Conservation (phyloP, 2,113 vertebrate genomes). For the Pelecanoides urinatrix region DNA sequence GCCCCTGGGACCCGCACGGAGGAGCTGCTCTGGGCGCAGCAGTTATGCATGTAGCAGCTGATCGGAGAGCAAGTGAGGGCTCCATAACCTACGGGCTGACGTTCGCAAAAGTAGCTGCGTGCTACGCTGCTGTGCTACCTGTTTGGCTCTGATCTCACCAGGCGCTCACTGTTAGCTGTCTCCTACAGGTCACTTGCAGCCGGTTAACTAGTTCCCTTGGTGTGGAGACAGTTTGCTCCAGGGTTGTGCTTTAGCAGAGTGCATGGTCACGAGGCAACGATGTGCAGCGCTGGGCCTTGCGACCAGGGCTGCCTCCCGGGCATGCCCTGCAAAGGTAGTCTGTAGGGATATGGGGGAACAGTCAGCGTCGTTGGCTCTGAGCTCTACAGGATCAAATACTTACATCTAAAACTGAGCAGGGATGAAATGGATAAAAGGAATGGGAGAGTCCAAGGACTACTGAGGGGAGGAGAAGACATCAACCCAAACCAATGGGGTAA, state of each 20-base stretch:
- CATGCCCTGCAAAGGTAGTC: background rate
- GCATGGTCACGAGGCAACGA: background rate
- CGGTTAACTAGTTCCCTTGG: no score
- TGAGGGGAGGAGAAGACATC: background rate
- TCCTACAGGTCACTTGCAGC: background rate
- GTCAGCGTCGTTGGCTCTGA: background rate
- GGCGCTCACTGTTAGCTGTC: background rate
- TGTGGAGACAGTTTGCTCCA: background rate
- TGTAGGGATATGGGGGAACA: no score
- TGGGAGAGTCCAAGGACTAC: background rate
- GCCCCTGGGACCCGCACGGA: accelerated
- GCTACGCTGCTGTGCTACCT: background rate
- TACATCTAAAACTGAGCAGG: background rate
- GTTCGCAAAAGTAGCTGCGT: accelerated
- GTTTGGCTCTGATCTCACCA: background rate
- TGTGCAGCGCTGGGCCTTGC: background rate
- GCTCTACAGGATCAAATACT: no score
- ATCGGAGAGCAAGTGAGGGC: accelerated
- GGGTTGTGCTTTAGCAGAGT: background rate
- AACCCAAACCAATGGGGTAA: background rate
- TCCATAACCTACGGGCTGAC: accelerated
- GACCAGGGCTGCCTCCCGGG: background rate
- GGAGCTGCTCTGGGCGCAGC: background rate
- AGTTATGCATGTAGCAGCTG: background rate
- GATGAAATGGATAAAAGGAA: background rate